Evolutionary conservation across 2,113 vertebrate genomes (phyloP).

Genomic region (Rhineura floridana): DNA sequence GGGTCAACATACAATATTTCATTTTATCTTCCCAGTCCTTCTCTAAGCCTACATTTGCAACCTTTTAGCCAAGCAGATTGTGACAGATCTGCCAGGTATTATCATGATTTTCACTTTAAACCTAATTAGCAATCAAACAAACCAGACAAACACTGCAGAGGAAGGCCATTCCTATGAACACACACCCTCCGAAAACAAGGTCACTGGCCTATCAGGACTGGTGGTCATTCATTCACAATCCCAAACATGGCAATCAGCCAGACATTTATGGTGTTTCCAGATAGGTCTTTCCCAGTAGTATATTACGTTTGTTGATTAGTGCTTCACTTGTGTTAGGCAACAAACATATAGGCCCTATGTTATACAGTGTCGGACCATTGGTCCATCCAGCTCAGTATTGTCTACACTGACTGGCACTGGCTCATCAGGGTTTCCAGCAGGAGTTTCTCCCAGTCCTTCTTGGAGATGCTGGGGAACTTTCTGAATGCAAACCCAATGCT

Average conservation of each 20-base stretch:
- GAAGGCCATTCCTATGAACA: conserved; percentile 19
- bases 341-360: too few species aligned
- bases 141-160: conserved; percentile 22
- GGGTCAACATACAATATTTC: not conserved
- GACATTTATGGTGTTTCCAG: not conserved
- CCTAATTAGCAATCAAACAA: conserved; percentile 17
- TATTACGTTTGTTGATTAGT: too few species aligned
- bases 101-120: conserved; percentile 14
- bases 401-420: too few species aligned
- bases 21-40: not conserved
- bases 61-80: not conserved
- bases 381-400: too few species aligned
- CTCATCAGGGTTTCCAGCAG: too few species aligned
- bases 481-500: too few species aligned
- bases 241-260: not conserved
- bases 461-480: too few species aligned
- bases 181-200: not conserved
- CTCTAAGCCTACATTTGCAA: not conserved
- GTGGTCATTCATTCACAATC: not conserved
- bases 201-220: not conserved
- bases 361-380: too few species aligned
- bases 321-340: too few species aligned
- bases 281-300: not conserved
- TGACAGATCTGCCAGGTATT: conserved; percentile 8
- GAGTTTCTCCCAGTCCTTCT: too few species aligned